Conservation (phyloP, 2,113 vertebrate genomes). For the Passer domesticus region DNA sequence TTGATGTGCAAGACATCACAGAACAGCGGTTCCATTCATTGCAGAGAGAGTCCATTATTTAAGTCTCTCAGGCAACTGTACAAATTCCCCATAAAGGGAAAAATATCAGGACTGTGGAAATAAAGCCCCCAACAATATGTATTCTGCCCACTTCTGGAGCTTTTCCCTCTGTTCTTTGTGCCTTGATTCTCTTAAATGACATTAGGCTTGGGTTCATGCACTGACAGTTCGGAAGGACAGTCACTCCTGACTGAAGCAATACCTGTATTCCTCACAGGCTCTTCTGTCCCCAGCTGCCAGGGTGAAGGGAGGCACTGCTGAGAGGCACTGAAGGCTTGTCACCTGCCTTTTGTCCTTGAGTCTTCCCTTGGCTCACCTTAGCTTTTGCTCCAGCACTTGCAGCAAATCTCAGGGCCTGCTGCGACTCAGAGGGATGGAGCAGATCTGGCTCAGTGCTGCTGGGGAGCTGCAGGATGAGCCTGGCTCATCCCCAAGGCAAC, state of each 20-base stretch:
- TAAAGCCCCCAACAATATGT: not conserved
- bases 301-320: not conserved
- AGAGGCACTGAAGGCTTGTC: not conserved
- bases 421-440: not conserved
- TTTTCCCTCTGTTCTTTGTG: not conserved
- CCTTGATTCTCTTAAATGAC: not conserved
- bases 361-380: not conserved
- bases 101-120: not conserved
- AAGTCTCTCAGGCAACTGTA: slow-evolving; percentile 24
- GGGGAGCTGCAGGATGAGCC: not conserved
- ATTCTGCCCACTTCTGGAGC: not conserved
- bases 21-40: slow-evolving; percentile 21
- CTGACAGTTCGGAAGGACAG: not conserved
- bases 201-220: not conserved
- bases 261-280: not conserved
- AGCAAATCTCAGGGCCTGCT: not conserved
- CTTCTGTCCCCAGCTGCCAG: not conserved
- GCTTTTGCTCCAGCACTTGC: not conserved
- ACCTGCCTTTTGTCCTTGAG: not conserved
- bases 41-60: slow-evolving; percentile 27
- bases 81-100: not conserved
- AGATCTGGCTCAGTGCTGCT: not conserved
- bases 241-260: not conserved
- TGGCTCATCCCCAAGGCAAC: not conserved
- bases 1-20: slow-evolving; percentile 46